Base-by-base conservation (phyloP, 2,113 vertebrate genomes). In the Oceanodroma tethys region DNA sequence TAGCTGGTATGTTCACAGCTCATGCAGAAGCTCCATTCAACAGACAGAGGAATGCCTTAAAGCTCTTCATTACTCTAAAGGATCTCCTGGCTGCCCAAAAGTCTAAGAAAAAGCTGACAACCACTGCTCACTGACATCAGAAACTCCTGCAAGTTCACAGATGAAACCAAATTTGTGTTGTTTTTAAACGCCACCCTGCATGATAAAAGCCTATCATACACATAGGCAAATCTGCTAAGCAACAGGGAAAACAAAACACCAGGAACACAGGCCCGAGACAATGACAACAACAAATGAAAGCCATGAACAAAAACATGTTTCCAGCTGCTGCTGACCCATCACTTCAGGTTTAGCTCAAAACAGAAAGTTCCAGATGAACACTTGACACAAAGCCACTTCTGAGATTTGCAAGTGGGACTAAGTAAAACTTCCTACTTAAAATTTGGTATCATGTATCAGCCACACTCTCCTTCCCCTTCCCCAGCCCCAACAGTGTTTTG, bases 241-340 rank as follows among this genome's bases (percentile, higher is more conserved):
- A 82, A 66, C 81, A 91, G 53, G 74, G 87, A 81, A 86, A 81
- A 88, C 42, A 45, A 29, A 90, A 94, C 83, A 89, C 59, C 50
- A 63, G 42, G 78, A 74, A 97, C 86, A 90, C 16, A 52, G 71
- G 90, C 83, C 83, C 68, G 72, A 95, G 81, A 81, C 89, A 88
- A 56, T 1, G 12, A 42, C 13, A 73, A n/a, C 60, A 84, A 92
- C 95, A 94, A 75, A 81, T 23, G 56, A 75, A 95, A 97, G 80
- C 87, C 86, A 90, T 55, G 74, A 95, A 97, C 94, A 98, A 93
- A 94, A 95, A 62, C 55, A 11, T 11, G 83, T 78, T 72, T 87
- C 72, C n/a, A 70, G 91, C 43, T n/a, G 19, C 86, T 86, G 94
- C 91, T 90, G 86, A 75, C 86, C 60, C 55, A 55, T 58, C 18